These are phyloP conservation scores for Passerina amoena DNA, from an alignment of 2,113 vertebrate genomes.

Conservation along the genomic window DNA sequence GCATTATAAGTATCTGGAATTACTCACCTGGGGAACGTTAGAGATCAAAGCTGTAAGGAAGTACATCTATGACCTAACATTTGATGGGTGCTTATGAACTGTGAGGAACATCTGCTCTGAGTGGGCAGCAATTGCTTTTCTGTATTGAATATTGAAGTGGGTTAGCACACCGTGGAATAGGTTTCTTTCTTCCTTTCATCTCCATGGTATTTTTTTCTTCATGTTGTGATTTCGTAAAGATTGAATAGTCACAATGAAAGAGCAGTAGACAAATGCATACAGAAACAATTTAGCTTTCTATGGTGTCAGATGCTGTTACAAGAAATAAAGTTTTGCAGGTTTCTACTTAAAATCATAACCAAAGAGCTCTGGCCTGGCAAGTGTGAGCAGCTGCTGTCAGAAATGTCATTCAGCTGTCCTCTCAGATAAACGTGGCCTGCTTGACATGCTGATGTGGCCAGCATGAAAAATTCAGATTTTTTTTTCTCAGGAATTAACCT, in stretches of 20 bases:
- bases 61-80: neutral
- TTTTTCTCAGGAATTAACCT: neutral
- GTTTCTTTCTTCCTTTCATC: slow-evolving; percentile 51
- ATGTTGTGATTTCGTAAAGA: neutral
- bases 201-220: neutral
- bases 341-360: slow-evolving; percentile 13
- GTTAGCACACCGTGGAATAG: neutral
- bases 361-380: neutral
- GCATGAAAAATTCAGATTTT: neutral
- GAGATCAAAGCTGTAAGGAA: slow-evolving; percentile 39
- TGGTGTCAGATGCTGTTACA: neutral
- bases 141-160: neutral
- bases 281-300: slow-evolving; percentile 21
- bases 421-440: neutral
- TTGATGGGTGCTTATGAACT: slow-evolving; percentile 23
- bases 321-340: neutral
- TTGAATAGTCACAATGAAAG: slow-evolving; percentile 6
- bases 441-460: neutral
- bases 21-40: neutral
- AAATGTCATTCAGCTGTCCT: neutral
- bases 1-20: neutral
- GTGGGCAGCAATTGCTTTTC: slow-evolving; percentile 34
- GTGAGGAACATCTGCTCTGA: slow-evolving; percentile 20
- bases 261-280: neutral
- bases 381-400: neutral